Evolutionary conservation across 2,797 vertebrate species (phyloP), one percentile per base, ranked within the genome.

Genomic region (Phrynocephalus forsythii): DNA sequence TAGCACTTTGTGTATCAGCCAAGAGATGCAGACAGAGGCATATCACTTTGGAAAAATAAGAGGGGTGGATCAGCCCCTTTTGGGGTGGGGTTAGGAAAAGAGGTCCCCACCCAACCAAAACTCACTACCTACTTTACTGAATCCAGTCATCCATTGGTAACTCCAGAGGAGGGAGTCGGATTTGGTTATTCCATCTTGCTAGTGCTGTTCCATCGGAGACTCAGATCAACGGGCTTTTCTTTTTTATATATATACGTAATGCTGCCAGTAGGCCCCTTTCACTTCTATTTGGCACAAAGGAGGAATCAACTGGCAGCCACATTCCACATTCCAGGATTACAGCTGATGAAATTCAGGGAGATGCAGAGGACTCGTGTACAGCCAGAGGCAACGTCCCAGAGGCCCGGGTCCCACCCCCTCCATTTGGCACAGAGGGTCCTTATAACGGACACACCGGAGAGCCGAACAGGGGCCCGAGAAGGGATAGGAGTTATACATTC

Each of bases 361-460:
- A 30, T 38, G 71, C 69, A 66, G 79, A 81, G 60, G 83, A 60
- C 83, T 81, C 78, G 78, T 22, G 33, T 83, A 44, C 73, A 79
- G 69, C 71, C 63, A 26, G 18, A 81, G 24, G 69, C 44, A 68
- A 52, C 69, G 75, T 81, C 78, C 83, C 56, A 71, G 63, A 67
- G 26, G 9, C 20, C 18, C 15, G 0, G 6, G 28, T 44, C 24
- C 15, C 44, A 52, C 26, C 79, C 30, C 69, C 83, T 81, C 6
- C n/a, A 18, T 85, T 83, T 86, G 85, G 84, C 80, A 83, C 88
- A 52, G 80, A 83, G 73, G 84, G 60, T 86, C 79, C 84, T 89
- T 72, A 71, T 77, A 68, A 82, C 73, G 67, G 75, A 86, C 68
- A 22, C 18, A 60, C 69, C 60, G 11, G 33, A 86, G 81, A 68